Percentiles rank a stretch among this genome's conserved stretches.
Conservation (phyloP, 1,140 invertebrate genomes). For the Brachionus plicatilis region DNA sequence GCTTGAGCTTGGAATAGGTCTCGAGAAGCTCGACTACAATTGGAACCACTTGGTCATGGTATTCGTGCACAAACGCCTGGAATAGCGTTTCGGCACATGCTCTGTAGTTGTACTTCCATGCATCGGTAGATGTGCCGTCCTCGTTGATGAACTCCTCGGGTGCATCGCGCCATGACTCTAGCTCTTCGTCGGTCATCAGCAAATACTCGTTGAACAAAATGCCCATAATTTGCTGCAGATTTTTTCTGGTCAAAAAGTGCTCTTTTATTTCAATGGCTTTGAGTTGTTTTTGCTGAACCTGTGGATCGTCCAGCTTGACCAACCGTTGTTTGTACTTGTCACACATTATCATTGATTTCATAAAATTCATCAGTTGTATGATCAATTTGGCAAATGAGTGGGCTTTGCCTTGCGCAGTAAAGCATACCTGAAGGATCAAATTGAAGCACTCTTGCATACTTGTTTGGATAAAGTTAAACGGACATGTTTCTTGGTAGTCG, state of each 20-base stretch:
- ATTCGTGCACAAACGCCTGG: conserved; percentile 74
- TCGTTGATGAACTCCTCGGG: conserved; percentile 75
- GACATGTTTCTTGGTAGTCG: conserved; percentile 35
- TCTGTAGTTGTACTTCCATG: conserved; percentile 57
- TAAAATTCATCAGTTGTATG: conserved; percentile 79
- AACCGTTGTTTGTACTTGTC: conserved; percentile 64
- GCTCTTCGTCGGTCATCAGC: conserved; percentile 71
- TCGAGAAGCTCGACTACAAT: conserved; percentile 39
- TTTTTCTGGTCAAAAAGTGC: conserved; percentile 67
- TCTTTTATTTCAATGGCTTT: conserved; percentile 67
- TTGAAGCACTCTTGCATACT: conserved; percentile 11
- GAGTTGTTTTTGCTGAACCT: neutral
- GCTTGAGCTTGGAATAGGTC: conserved; percentile 8
- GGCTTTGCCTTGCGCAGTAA: conserved; percentile 12
- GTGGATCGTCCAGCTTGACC: neutral
- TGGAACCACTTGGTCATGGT: conserved; percentile 58
- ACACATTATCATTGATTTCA: conserved; percentile 74
- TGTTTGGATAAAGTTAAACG: conserved; percentile 22
- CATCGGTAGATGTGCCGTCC: conserved; percentile 7
- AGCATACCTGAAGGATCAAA: conserved; percentile 32
- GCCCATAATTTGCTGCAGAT: conserved; percentile 70
- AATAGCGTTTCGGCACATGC: conserved; percentile 81
- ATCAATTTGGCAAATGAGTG: conserved; percentile 61
- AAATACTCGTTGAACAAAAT: conserved; percentile 82
- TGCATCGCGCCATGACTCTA: conserved; percentile 80